Evolutionary conservation across 2,888 invertebrate genomes (phyloP).

Genomic region (Plebejus melissa): DNA sequence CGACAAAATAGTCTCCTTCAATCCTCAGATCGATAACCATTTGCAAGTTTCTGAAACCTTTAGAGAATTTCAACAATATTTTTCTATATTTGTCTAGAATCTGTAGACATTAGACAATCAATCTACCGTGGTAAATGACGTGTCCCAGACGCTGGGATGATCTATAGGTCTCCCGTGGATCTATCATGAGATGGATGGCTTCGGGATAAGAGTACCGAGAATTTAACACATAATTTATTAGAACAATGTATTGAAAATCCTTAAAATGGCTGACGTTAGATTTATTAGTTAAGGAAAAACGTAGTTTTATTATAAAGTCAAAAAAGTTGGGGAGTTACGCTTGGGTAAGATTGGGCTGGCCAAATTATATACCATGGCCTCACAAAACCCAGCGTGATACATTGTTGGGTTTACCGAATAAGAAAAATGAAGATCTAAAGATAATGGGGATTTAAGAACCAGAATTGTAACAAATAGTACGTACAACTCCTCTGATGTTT

Average conservation of each 20-base stretch:
- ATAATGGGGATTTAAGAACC: too few species aligned
- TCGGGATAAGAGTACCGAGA: not conserved
- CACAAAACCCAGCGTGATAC: too few species aligned
- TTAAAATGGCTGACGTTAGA: not conserved
- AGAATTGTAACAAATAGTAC: too few species aligned
- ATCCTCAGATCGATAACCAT: too few species aligned
- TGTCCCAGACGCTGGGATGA: constrained; percentile 19
- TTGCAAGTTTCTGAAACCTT: not conserved
- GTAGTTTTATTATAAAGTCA: too few species aligned
- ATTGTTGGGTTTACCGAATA: too few species aligned
- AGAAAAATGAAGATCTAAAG: too few species aligned
- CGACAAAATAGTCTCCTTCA: too few species aligned
- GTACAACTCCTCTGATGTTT: too few species aligned
- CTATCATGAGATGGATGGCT: constrained; percentile 23
- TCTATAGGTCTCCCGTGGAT: constrained; percentile 21
- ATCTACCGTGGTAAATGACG: constrained; percentile 19
- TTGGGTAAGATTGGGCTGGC: too few species aligned
- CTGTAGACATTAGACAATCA: not conserved
- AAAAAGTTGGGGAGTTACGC: too few species aligned
- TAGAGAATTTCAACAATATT: not conserved
- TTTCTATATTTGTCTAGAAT: constrained; percentile 5
- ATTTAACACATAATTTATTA: constrained; percentile 12
- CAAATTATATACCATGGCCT: too few species aligned
- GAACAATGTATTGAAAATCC: constrained; percentile 9
- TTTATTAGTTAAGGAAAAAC: not conserved